Base-by-base conservation (phyloP, 2,113 vertebrate genomes). In the Macquaria ambigua region DNA sequence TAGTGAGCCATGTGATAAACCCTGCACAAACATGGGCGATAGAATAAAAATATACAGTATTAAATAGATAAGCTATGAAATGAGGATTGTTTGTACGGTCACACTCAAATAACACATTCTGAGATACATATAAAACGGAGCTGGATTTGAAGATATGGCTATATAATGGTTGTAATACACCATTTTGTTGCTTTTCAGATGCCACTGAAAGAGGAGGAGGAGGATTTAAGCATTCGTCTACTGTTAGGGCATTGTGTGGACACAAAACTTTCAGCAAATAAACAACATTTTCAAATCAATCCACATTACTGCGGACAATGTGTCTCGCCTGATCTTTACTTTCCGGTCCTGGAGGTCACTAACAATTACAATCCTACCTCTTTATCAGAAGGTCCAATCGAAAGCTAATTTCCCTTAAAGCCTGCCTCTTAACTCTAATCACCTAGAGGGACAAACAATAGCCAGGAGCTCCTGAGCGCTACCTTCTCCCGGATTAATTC, bases 331-430 rank as follows among this genome's bases (percentile, higher is more conserved):
- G 87, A 87, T 88, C 84, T 87, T 88, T 90, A 82, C 72, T 82
- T 79, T 63, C 71, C 82, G 84, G 62, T 80, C 84, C 71, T 79
- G 25, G 81, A 91, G 94, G 94, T 93, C 92, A 90, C 91, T 88
- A 89, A 91, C 86, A 90, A 94, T 92, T 90, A 92, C 82, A 88
- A 91, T 81, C 53, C 76, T 39, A 82, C 74, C 79, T 88, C 90
- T 90, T 92, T 90, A 90, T 92, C 92, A 92, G 84, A 83, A 18
- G 50, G 67, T 37, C 87, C 85, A 91, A 94, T 93, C 92, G 89
- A 93, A 93, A 90, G 85, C 91, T 89, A 87, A 90, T 93, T 92
- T 93, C 87, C 81, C 92, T 87, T 88, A 92, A 93, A 94, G 91
- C 89, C 74, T 82, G 83, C 86, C 88, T 92, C 88, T 89, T 86